A percentile compares a stretch with the other conserved stretches of the same genome.
These are phyloP conservation scores for Pteronura brasiliensis DNA, from an alignment of 2,113 vertebrate genomes.

Conservation along the genomic window DNA sequence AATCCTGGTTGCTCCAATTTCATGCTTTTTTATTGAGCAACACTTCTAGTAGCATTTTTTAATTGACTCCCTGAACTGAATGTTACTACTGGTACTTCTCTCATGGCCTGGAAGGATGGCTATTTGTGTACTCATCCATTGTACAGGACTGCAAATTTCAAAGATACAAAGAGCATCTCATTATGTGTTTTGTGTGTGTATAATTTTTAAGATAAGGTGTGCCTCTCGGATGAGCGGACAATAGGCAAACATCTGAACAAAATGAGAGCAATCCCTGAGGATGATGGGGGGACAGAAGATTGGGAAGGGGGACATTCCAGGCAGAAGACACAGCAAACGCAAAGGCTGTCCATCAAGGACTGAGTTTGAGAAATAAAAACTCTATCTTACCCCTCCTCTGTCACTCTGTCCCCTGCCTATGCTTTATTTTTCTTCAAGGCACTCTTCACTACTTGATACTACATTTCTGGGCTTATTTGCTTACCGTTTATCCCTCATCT, in stretches of 20 bases:
- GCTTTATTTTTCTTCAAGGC: neutral
- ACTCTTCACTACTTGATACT: neutral
- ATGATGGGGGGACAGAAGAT: rapidly evolving
- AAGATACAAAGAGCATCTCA: neutral
- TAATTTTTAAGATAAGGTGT: neutral
- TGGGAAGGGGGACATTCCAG: rapidly evolving
- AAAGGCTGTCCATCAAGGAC: neutral
- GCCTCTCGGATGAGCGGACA: neutral
- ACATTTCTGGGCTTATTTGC: neutral
- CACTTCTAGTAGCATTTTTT: neutral
- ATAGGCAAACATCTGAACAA: neutral
- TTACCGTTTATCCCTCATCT: neutral
- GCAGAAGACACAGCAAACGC: neutral
- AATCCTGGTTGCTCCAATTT: neutral
- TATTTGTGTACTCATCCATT: neutral
- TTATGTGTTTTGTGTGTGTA: neutral
- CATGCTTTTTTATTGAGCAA: neutral
- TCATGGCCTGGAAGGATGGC: neutral
- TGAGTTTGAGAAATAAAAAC: neutral
- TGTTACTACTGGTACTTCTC: neutral
- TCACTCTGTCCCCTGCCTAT: neutral
- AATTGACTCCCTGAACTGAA: neutral
- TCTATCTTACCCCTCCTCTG: neutral
- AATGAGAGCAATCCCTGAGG: neutral
- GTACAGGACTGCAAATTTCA: neutral